These are phyloP conservation scores for Cynoglossus semilaevis DNA, from an alignment of 2,113 vertebrate species.

Conservation along the genomic window DNA sequence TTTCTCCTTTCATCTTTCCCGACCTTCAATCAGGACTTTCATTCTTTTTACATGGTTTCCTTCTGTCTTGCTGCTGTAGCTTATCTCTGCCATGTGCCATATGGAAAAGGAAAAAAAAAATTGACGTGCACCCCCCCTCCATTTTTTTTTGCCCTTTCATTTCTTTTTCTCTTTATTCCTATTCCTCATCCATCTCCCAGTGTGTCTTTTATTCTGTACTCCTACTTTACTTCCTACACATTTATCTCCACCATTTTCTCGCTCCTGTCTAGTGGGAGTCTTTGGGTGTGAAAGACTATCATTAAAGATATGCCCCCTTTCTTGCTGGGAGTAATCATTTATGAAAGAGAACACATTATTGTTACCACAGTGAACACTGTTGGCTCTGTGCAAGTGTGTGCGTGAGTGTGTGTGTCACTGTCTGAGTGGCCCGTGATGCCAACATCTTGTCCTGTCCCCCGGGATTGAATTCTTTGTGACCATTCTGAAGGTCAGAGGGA, in stretches of 20 bases:
- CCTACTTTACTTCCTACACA: constrained; percentile 24
- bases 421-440: constrained; percentile 48
- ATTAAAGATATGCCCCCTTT: constrained; percentile 69
- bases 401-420: background rate
- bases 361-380: constrained; percentile 55
- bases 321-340: constrained; percentile 78
- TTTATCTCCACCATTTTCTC: no score
- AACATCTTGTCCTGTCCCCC: constrained; percentile 56
- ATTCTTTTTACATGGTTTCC: background rate
- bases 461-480: constrained; percentile 48
- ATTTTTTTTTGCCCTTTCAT: constrained; percentile 6
- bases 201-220: constrained; percentile 33
- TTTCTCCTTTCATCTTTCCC: constrained; percentile 15
- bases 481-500: constrained; percentile 67
- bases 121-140: no score
- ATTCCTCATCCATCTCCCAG: constrained; percentile 7
- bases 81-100: constrained; percentile 14
- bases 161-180: constrained; percentile 3
- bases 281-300: constrained; percentile 64
- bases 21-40: background rate
- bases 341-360: constrained; percentile 74
- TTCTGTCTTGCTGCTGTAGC: no score
- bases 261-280: constrained; percentile 30
- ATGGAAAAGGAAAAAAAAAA: no score
- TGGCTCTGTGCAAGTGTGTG: constrained; percentile 28